Percentiles rank a stretch among this genome's conserved stretches.
These are phyloP conservation scores for Stomorhina lunata DNA, from an alignment of 2,888 invertebrate species.

Conservation along the genomic window DNA sequence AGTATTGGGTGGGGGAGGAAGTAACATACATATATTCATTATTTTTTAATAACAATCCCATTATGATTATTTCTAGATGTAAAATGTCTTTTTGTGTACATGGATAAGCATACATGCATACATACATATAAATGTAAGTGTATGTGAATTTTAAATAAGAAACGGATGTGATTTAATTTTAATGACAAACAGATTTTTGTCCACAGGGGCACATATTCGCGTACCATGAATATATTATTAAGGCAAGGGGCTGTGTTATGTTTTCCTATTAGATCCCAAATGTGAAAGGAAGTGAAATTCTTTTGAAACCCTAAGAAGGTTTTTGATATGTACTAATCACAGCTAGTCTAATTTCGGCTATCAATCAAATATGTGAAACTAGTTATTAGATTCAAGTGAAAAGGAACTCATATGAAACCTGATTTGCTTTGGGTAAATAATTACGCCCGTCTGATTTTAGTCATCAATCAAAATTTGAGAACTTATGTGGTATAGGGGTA, in stretches of 20 bases:
- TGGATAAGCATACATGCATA: too few species aligned
- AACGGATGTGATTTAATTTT: slow-evolving; percentile 61
- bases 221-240: not conserved
- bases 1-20: slow-evolving; percentile 14
- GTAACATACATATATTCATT: too few species aligned
- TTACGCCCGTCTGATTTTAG: not conserved
- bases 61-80: not conserved
- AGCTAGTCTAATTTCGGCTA: too few species aligned
- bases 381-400: too few species aligned
- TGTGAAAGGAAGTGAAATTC: too few species aligned
- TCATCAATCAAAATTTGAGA: slow-evolving; percentile 21
- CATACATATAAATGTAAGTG: too few species aligned
- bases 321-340: too few species aligned
- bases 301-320: too few species aligned
- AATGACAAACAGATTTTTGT: slow-evolving; percentile 17
- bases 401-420: not conserved
- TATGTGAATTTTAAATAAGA: slow-evolving; percentile 22
- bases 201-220: not conserved
- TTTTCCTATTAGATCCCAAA: too few species aligned
- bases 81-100: not conserved
- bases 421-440: not conserved
- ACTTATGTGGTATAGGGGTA: not conserved
- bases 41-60: slow-evolving; percentile 13
- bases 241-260: too few species aligned
- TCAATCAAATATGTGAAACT: too few species aligned